Evolutionary conservation across 2,797 vertebrate genomes (phyloP), one percentile per base, ranked within the genome.

Genomic region (Helostoma temminkii): DNA sequence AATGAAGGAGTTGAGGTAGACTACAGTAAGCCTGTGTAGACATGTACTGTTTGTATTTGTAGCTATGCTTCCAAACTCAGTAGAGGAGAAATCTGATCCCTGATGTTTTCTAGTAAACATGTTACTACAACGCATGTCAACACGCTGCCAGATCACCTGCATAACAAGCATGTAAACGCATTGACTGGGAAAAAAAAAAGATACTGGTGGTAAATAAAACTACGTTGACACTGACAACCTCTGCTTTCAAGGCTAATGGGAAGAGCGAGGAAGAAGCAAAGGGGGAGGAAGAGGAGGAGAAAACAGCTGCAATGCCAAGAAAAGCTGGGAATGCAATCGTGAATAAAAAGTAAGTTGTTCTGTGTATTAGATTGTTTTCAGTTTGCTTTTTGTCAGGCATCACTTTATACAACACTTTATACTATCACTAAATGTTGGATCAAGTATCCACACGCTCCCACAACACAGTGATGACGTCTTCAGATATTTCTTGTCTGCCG

Each of bases 261-360:
- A 66, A 37, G 42, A 43, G 9, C 2, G 66, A 46, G 8, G 67
- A 78, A 5, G 84, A 81, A 26, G 72, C 73, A 12, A 58, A 87
- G 2, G 62, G 57, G 0, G 6, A 64, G 0, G 85, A 90, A 4
- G 72, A 71, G 0, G 1, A 76, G 26, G 75, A 79, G 26, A 71
- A 77, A 52, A 71, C 10, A 0, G 45, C 1, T 61, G 6, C 95
- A 4, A 90, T 97, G 80, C 96, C 96, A 7, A 96, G 92, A 84
- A 97, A 94, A 89, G 91, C 96, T 2, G 93, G 93, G 54, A 92
- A 96, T 41, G 96, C 96, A 0, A 92, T 99, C 21, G 80, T 97
- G 1, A 98, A 97, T 70, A 96, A 97, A 86, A 96, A 96, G 97
- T 98, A 93, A 65, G 21, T 69, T 11, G 42, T 34, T 30, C 24